A percentile compares a stretch with the other conserved stretches of the same genome.
Conservation (phyloP, 2,888 invertebrate species). For the Drosophila kuntzei region DNA sequence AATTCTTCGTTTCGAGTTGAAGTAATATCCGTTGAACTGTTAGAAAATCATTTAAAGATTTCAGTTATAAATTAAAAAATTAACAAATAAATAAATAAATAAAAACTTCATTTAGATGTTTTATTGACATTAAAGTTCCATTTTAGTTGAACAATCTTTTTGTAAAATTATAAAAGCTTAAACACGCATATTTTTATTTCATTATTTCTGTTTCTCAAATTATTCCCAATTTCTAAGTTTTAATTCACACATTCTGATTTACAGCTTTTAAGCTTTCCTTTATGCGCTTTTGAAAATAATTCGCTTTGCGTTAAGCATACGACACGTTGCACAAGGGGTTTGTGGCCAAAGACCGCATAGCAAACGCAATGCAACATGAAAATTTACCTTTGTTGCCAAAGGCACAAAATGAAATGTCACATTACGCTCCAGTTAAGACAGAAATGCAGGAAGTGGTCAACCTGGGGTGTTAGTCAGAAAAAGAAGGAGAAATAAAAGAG, state of each 20-base stretch:
- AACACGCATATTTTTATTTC: not conserved
- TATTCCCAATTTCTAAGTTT: not conserved
- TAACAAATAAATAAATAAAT: no score
- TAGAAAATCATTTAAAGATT: no score
- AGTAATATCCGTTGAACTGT: no score
- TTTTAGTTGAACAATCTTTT: no score
- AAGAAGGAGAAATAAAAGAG: not conserved
- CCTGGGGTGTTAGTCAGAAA: not conserved
- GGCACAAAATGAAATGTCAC: slow-evolving; percentile 69
- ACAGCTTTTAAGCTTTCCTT: not conserved
- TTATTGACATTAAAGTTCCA: no score
- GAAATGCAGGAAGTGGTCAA: slow-evolving; percentile 76
- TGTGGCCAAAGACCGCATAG: slow-evolving; percentile 18
- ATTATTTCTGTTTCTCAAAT: not conserved
- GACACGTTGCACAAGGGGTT: slow-evolving; percentile 50
- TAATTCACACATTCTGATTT: not conserved
- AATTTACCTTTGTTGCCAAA: slow-evolving; percentile 41
- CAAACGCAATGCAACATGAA: slow-evolving; percentile 35
- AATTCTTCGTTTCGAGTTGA: no score
- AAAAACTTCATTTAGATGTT: no score
- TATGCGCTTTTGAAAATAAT: slow-evolving; percentile 33
- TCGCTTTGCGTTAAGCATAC: slow-evolving; percentile 64
- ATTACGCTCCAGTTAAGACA: slow-evolving; percentile 76
- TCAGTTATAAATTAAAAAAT: no score
- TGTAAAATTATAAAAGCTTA: no score